Conservation (phyloP, 2,888 invertebrate genomes). For the Leptinotarsa tumamoca region DNA sequence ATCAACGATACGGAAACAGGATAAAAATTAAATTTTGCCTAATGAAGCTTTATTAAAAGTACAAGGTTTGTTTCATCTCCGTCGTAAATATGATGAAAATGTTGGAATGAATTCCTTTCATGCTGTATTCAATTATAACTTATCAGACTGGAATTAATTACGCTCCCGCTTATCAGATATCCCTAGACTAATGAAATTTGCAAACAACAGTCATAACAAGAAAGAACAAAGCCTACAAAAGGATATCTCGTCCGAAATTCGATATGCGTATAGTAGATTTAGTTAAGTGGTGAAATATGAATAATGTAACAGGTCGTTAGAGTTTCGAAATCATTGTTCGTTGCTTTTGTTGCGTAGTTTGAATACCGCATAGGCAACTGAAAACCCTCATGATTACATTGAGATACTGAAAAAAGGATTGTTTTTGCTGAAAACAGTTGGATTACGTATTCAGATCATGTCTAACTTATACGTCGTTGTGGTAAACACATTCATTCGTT, state of each 20-base stretch:
- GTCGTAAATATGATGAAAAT: slow-evolving; percentile 4
- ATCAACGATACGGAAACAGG: not conserved
- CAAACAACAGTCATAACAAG: slow-evolving; percentile 42
- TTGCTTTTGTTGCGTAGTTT: slow-evolving; percentile 46
- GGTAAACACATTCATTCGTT: not conserved
- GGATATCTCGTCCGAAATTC: slow-evolving; percentile 54
- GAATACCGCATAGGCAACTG: slow-evolving; percentile 38
- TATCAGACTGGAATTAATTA: slow-evolving; percentile 44
- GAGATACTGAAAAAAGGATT: slow-evolving; percentile 52
- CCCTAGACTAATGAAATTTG: slow-evolving; percentile 42
- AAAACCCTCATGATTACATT: slow-evolving; percentile 54
- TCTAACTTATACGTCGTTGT: not conserved
- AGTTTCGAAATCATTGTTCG: slow-evolving; percentile 57
- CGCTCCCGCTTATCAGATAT: slow-evolving; percentile 42
- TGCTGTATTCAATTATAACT: slow-evolving; percentile 40
- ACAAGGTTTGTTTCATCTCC: slow-evolving; percentile 17
- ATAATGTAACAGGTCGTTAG: slow-evolving; percentile 62
- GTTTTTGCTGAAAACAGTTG: slow-evolving; percentile 35
- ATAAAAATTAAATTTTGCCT: not conserved
- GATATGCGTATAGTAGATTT: slow-evolving; percentile 58
- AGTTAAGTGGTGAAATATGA: slow-evolving; percentile 60
- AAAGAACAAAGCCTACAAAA: slow-evolving; percentile 49
- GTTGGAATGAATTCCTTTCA: slow-evolving; percentile 18
- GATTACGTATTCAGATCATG: not conserved
- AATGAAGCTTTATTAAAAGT: slow-evolving; percentile 11